Evolutionary conservation across 2,113 vertebrate genomes (phyloP).

Genomic region (Pseudopipra pipra): DNA sequence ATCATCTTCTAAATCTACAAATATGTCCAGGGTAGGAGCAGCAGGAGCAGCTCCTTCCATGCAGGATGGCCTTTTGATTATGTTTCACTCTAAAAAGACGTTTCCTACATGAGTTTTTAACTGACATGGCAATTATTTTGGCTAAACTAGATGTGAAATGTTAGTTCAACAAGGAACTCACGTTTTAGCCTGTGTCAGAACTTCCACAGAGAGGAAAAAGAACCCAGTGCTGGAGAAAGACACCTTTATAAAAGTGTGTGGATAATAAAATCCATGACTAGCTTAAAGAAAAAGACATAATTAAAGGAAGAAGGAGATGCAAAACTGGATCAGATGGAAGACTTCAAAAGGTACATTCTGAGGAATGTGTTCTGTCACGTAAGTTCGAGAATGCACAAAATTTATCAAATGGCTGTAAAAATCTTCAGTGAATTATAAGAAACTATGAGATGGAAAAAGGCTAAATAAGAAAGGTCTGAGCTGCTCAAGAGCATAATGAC

Average conservation of each 20-base stretch:
- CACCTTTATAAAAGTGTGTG: neutral
- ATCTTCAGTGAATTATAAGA: constrained; percentile 32
- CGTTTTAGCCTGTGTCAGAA: neutral
- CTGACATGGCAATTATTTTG: neutral
- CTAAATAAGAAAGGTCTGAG: constrained; percentile 12
- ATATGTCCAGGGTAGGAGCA: neutral
- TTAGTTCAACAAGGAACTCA: neutral
- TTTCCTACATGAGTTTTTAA: neutral
- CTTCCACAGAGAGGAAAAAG: neutral
- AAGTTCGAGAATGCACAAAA: neutral
- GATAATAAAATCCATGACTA: neutral
- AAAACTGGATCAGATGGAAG: neutral
- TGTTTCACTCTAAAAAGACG: neutral
- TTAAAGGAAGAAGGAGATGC: neutral
- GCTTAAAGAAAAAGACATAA: neutral
- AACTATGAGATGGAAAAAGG: constrained; percentile 19
- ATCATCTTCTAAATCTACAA: neutral
- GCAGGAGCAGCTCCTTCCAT: neutral
- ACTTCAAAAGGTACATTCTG: neutral
- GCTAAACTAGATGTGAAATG: neutral
- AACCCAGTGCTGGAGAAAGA: neutral
- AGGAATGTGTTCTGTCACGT: neutral
- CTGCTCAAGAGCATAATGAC: neutral
- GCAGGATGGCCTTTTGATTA: neutral
- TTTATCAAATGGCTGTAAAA: constrained; percentile 34